Percentiles rank a stretch among this genome's conserved stretches.
Conservation (phyloP, 2,797 vertebrate genomes). For the Chaetophractus vellerosus region DNA sequence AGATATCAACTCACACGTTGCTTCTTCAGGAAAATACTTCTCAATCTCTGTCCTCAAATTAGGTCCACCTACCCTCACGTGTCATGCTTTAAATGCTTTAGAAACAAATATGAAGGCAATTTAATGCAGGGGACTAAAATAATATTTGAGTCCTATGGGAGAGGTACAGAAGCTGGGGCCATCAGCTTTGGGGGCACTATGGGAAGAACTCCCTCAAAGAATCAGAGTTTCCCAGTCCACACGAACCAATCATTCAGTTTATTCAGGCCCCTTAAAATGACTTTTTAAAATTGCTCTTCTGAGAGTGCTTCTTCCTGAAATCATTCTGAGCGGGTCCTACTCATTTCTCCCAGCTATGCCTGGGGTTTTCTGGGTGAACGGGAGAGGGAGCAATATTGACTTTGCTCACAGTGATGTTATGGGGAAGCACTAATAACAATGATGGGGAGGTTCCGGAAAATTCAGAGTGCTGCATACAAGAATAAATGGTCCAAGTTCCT, state of each 20-base stretch:
- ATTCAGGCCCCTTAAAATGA: not conserved
- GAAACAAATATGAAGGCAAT: not conserved
- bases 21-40: not conserved
- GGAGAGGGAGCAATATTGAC: not conserved
- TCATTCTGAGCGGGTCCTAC: not conserved
- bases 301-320: not conserved
- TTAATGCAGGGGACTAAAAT: not conserved
- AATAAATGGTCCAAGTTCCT: constrained; percentile 36
- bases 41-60: not conserved
- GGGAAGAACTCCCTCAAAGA: not conserved
- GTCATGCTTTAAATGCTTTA: not conserved
- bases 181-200: not conserved
- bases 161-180: not conserved
- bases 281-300: not conserved
- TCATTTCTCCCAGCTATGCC: constrained; percentile 17
- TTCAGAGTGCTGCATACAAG: constrained; percentile 35
- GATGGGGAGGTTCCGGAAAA: constrained; percentile 18
- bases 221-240: not conserved
- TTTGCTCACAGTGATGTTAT: not conserved
- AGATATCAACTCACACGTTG: not conserved
- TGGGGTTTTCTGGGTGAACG: not conserved
- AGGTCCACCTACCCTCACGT: not conserved
- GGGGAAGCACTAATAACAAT: constrained; percentile 67
- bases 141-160: not conserved
- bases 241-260: not conserved